A percentile compares a stretch with the other conserved stretches of the same genome.
Evolutionary conservation across 1,140 invertebrate species (phyloP).

Genomic region (Cydia fagiglandana): DNA sequence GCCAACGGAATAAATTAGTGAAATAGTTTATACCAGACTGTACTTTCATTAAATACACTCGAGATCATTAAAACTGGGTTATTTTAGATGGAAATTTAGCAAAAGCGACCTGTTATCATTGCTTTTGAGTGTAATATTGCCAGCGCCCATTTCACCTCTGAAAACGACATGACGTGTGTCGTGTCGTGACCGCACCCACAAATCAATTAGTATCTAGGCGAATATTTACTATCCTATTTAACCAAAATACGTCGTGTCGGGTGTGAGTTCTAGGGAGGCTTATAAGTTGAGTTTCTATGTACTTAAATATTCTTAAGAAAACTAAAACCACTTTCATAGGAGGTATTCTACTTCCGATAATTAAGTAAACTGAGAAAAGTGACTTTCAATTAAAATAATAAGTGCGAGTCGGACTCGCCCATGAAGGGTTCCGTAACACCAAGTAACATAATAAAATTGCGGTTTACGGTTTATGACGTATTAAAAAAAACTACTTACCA

Average conservation of each 20-base stretch:
- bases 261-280: no score
- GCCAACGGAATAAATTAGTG: not conserved
- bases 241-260: not conserved
- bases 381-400: no score
- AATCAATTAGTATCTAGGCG: constrained; percentile 19
- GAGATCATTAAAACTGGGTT: not conserved
- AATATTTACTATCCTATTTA: not conserved
- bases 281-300: no score
- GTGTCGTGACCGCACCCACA: not conserved
- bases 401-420: no score
- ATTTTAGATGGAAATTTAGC: not conserved
- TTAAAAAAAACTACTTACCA: no score
- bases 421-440: no score
- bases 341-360: no score
- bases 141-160: not conserved
- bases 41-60: not conserved
- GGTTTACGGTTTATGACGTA: no score
- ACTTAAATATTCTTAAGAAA: no score
- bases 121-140: not conserved
- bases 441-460: no score
- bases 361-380: no score
- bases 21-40: not conserved
- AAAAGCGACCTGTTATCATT: not conserved
- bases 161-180: not conserved
- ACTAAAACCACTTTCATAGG: no score